Percentiles rank a stretch among this genome's conserved stretches.
Conservation (phyloP, 2,113 vertebrate genomes). For the Labeo catla region DNA sequence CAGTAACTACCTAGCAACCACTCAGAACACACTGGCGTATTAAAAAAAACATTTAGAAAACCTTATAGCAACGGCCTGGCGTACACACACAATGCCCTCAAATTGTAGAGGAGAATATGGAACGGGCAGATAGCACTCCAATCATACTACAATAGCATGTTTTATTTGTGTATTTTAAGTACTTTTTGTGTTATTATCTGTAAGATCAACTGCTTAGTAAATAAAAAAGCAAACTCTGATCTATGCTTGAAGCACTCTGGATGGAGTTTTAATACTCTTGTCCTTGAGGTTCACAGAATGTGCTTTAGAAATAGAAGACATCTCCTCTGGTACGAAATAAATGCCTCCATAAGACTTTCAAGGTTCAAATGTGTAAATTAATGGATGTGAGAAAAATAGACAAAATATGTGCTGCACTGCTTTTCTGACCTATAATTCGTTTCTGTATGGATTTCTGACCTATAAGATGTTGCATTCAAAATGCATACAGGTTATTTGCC, state of each 20-base stretch:
- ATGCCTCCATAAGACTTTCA: slow-evolving; percentile 2
- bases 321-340: not conserved
- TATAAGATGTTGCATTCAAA: not conserved
- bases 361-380: not conserved
- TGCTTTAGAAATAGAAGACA: not conserved
- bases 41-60: not conserved
- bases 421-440: not conserved
- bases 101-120: not conserved
- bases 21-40: not conserved
- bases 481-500: not conserved
- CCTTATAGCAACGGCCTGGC: not conserved
- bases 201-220: not conserved
- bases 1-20: not conserved
- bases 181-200: not conserved
- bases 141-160: not conserved
- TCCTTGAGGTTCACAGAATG: slow-evolving; percentile 1
- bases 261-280: not conserved
- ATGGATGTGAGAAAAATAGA: not conserved
- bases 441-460: not conserved
- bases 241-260: not conserved
- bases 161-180: not conserved
- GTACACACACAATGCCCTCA: not conserved
- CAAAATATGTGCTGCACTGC: not conserved
- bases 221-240: not conserved
- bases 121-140: not conserved